These are phyloP conservation scores for Drosophila limbata DNA, from an alignment of 2,888 invertebrate species.

Conservation along the genomic window DNA sequence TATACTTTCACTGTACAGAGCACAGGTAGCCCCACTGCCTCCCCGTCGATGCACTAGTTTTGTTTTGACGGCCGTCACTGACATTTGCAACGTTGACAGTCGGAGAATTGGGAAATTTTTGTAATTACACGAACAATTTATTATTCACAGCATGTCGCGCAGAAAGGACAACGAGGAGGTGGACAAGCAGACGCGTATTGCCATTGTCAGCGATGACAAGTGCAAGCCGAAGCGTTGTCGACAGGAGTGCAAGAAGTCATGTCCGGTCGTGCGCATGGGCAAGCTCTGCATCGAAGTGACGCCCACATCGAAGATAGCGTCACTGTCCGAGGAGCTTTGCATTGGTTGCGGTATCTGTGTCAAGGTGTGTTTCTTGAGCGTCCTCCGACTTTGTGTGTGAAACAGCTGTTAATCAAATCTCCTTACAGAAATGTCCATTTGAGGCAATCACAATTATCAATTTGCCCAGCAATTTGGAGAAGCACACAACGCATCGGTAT, in stretches of 20 bases:
- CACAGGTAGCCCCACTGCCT: conserved; percentile 17
- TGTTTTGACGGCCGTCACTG: conserved; percentile 68
- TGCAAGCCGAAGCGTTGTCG: conserved; percentile 99
- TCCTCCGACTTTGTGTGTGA: neutral
- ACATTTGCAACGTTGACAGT: conserved; percentile 78
- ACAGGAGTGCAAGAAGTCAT: conserved; percentile 99
- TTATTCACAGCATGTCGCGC: conserved; percentile 87
- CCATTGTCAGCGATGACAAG: conserved; percentile 98
- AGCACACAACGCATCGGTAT: conserved; percentile 99
- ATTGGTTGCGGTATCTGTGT: conserved; percentile 99
- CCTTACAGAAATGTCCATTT: conserved; percentile 98
- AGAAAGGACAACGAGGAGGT: conserved; percentile 92
- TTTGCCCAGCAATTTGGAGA: conserved; percentile 98
- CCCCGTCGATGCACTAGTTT: conserved; percentile 57
- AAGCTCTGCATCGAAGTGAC: conserved; percentile 99
- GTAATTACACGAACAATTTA: conserved; percentile 18
- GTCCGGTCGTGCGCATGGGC: conserved; percentile 99
- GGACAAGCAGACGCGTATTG: conserved; percentile 98
- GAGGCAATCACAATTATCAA: conserved; percentile 99
- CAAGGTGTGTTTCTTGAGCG: conserved; percentile 88
- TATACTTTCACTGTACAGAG: conserved; percentile 72
- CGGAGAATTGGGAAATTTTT: conserved; percentile 3
- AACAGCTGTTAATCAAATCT: conserved; percentile 18
- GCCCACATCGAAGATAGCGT: conserved; percentile 97
- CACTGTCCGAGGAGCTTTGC: conserved; percentile 98